Base-by-base conservation (phyloP, 2,797 vertebrate genomes). In the Fundulus diaphanus region DNA sequence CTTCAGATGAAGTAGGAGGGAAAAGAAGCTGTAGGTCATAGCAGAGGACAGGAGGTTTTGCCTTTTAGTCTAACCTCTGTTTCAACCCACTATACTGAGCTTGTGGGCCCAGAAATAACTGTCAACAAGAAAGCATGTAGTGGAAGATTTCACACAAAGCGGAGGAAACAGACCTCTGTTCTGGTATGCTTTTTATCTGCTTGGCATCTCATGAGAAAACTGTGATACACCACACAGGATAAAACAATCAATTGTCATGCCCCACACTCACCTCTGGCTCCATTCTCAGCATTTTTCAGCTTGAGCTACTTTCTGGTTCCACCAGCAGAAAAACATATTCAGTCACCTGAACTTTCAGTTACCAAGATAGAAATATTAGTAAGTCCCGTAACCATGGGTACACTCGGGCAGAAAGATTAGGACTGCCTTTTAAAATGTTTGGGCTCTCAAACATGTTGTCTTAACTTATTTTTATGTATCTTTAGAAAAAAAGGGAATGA, bases 281-380 rank as follows among this genome's bases (percentile, higher is more conserved):
- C 66, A 46, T 44, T 63, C 29, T 7, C 33, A 40, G 35, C 29
- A 31, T 56, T 52, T 66, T 52, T 70, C 73, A 46, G n/a, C 61
- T 37, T 68, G 42, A 29, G 59, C 52, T 57, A 15, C 54, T 49
- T 49, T 59, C 65, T 18, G 48, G 42, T 54, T 15, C 59, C 33
- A 46, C 61, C 70, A 54, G 59, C 69, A 35, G 57, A 70, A 29
- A 69, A 70, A 29, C 67, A 61, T 70, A 42, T 67, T 52, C 72
- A 48, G 70, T 73, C 70, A 52, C 49, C 61, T 11, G 35, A 5
- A 37, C 61, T n/a, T 42, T 66, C 24, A 40, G 24, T n/a, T 42
- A 66, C 63, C 16, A n/a, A 42, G 12, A 66, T 27, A 61, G 15
- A 49, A 48, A 37, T 48, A 66, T 48, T 70, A 74, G 24, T 79